These are phyloP conservation scores for Cistogaster globosa DNA, from an alignment of 2,888 invertebrate genomes.

Conservation along the genomic window DNA sequence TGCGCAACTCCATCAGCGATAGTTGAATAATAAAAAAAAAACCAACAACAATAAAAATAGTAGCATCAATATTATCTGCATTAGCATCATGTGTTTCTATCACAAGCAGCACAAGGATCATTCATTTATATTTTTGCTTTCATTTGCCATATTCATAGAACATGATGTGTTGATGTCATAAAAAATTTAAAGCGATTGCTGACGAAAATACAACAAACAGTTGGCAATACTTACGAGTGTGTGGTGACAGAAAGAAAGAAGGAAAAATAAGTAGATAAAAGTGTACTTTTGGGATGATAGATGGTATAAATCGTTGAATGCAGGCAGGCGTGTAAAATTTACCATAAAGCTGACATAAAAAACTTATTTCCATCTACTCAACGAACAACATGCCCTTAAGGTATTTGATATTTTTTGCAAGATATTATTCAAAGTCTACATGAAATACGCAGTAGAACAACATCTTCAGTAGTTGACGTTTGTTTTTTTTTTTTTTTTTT, in stretches of 20 bases:
- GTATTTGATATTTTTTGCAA: slow-evolving; percentile 27
- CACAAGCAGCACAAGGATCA: slow-evolving; percentile 45
- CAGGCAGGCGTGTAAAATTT: slow-evolving; percentile 65
- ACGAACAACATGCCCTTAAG: slow-evolving; percentile 24
- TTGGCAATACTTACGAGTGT: slow-evolving; percentile 8
- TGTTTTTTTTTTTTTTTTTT: background rate
- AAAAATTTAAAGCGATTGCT: slow-evolving; percentile 63
- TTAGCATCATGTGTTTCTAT: slow-evolving; percentile 55
- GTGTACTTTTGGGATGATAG: slow-evolving; percentile 59
- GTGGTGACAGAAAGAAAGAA: background rate
- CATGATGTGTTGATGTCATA: slow-evolving; percentile 69
- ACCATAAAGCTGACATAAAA: slow-evolving; percentile 69
- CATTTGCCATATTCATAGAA: background rate
- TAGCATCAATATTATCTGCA: slow-evolving; percentile 39
- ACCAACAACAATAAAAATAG: background rate
- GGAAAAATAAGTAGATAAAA: slow-evolving; percentile 15
- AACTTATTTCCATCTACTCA: slow-evolving; percentile 49
- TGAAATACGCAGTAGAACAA: slow-evolving; percentile 28
- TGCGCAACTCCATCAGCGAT: slow-evolving; percentile 13
- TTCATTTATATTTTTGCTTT: background rate
- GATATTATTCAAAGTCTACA: slow-evolving; percentile 31
- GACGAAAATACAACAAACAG: slow-evolving; percentile 55
- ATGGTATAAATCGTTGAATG: slow-evolving; percentile 56
- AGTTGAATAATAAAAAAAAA: background rate
- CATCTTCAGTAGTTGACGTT: background rate